Evolutionary conservation across 2,888 invertebrate species (phyloP).

Genomic region (Podabrus alpinus): DNA sequence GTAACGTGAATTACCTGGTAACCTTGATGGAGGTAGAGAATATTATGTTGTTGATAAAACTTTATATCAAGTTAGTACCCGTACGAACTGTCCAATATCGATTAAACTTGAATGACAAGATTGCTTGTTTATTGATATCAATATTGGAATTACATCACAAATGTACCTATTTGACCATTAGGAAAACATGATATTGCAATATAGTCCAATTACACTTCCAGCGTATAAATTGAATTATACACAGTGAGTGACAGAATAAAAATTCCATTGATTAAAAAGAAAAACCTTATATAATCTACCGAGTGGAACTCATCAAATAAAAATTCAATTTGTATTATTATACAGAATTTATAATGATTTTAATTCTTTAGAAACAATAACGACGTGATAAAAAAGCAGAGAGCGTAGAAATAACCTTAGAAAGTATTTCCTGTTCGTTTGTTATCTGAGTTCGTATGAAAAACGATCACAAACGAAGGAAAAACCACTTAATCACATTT

Average conservation of each 20-base stretch:
- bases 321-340: background rate
- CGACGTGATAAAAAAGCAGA: conserved; percentile 29
- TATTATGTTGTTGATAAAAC: background rate
- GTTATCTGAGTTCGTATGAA: conserved; percentile 24
- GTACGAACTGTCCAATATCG: background rate
- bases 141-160: background rate
- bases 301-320: background rate
- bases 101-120: background rate
- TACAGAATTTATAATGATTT: background rate
- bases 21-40: background rate
- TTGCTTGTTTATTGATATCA: background rate
- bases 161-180: background rate
- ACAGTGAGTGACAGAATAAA: background rate
- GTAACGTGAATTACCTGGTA: background rate
- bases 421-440: conserved; percentile 33
- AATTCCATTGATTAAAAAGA: background rate
- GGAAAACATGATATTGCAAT: background rate
- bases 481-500: conserved; percentile 32
- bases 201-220: background rate
- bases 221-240: background rate
- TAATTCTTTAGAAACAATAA: conserved; percentile 13
- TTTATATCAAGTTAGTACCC: background rate
- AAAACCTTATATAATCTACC: background rate
- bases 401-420: conserved; percentile 32
- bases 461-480: conserved; percentile 27